phyloP scores from a whole-genome alignment of 2,113 vertebrate species.

The Paralichthys olivaceus region DNA sequence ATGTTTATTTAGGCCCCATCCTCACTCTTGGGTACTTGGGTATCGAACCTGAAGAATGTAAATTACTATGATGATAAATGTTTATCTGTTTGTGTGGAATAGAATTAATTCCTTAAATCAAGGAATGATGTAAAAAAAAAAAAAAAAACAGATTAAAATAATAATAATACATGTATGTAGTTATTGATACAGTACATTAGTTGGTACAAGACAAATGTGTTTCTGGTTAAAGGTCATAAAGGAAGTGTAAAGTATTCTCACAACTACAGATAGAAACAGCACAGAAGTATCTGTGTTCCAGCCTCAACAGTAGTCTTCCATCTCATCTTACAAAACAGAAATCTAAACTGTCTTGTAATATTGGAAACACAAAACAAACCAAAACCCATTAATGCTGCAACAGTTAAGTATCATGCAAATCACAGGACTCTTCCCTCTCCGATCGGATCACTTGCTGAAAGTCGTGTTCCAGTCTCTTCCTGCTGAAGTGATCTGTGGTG shows the following conservation, averaged over 20 bases:
- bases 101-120: too few relatives aligned
- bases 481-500: slow-evolving; percentile 26
- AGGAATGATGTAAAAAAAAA: too few relatives aligned
- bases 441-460: not conserved
- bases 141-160: too few relatives aligned
- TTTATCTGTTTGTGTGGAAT: too few relatives aligned
- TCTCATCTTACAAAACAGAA: not conserved
- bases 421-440: not conserved
- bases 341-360: not conserved
- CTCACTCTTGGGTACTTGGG: too few relatives aligned
- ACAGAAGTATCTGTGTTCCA: not conserved
- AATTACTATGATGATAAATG: too few relatives aligned
- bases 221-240: too few relatives aligned
- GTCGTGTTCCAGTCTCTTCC: not conserved
- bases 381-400: not conserved
- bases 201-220: too few relatives aligned
- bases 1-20: too few relatives aligned
- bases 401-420: not conserved
- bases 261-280: not conserved
- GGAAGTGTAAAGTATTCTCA: not conserved
- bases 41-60: too few relatives aligned
- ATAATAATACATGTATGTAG: too few relatives aligned
- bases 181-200: too few relatives aligned
- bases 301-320: not conserved
- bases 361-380: not conserved